A percentile compares a stretch with the other conserved stretches of the same genome.
phyloP scores from a whole-genome alignment of 2,888 invertebrate species.

The Drosophila buzzatii region DNA sequence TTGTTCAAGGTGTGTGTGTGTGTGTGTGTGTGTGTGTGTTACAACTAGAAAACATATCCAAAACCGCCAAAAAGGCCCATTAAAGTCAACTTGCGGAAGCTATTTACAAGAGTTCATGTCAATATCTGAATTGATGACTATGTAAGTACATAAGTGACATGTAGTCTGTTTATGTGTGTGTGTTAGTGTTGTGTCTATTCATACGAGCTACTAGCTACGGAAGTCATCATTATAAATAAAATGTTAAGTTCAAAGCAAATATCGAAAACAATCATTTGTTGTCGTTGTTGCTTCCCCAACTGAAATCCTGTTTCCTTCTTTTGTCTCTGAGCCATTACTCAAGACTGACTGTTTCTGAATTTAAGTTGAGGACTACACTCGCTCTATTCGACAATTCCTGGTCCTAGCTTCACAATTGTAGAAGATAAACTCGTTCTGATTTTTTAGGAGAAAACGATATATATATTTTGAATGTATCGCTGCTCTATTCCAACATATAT shows the following conservation, averaged over 20 bases:
- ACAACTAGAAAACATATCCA: slow-evolving; percentile 26
- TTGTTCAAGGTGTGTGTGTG: no score
- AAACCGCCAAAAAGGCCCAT: slow-evolving; percentile 35
- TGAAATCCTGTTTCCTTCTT: neutral
- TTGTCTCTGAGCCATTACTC: neutral
- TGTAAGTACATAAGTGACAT: slow-evolving; percentile 25
- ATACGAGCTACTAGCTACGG: slow-evolving; percentile 42
- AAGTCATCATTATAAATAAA: slow-evolving; percentile 80
- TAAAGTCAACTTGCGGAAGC: slow-evolving; percentile 66
- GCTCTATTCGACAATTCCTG: neutral
- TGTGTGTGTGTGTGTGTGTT: slow-evolving; percentile 6
- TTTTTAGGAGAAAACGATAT: neutral
- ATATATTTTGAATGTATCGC: neutral
- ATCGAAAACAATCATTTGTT: slow-evolving; percentile 59
- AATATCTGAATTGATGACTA: slow-evolving; percentile 56
- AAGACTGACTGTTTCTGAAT: neutral
- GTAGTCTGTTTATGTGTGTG: neutral
- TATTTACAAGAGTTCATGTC: slow-evolving; percentile 64
- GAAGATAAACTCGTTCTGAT: no score
- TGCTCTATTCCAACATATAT: neutral
- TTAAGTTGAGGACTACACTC: neutral
- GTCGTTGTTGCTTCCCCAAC: slow-evolving; percentile 30
- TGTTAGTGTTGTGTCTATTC: slow-evolving; percentile 34
- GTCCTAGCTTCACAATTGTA: neutral
- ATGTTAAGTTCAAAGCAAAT: slow-evolving; percentile 64